Conservation (phyloP, 2,113 vertebrate species). For the Sakesphorus luctuosus region DNA sequence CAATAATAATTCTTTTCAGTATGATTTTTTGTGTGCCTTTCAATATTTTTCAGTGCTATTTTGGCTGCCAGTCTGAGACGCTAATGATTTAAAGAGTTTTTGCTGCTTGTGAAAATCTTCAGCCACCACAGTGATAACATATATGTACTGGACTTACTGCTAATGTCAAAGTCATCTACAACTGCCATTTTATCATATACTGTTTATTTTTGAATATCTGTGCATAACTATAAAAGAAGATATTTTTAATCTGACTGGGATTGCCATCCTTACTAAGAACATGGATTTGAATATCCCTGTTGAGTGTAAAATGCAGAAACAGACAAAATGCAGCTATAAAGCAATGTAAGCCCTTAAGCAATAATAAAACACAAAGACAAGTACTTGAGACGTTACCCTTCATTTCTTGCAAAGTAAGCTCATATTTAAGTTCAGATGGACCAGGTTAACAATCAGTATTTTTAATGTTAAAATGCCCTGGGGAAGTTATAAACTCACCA, state of each 20-base stretch:
- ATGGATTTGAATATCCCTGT: constrained; percentile 12
- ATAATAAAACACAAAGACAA: constrained; percentile 73
- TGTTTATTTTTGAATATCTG: neutral
- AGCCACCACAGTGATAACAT: neutral
- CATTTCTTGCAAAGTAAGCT: constrained; percentile 81
- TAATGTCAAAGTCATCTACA: neutral
- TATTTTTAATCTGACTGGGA: neutral
- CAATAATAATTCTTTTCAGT: neutral
- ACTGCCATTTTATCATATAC: neutral
- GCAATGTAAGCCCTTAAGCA: constrained; percentile 67
- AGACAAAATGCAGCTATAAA: constrained; percentile 68
- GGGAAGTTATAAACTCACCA: constrained; percentile 83
- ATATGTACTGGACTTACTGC: neutral
- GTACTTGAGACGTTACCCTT: constrained; percentile 71
- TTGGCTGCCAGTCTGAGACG: neutral
- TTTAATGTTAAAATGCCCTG: constrained; percentile 84
- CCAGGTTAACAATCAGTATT: constrained; percentile 81
- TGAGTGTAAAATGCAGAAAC: constrained; percentile 63
- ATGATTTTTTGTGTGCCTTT: accelerated
- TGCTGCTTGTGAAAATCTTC: neutral
- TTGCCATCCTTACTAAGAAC: constrained; percentile 1
- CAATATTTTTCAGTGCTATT: neutral
- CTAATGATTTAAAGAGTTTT: neutral
- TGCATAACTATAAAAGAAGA: neutral
- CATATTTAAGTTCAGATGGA: constrained; percentile 81